Percentiles rank a stretch among this genome's conserved stretches.
Evolutionary conservation across 2,888 invertebrate genomes (phyloP).

Genomic region (Flexamia atlantica): DNA sequence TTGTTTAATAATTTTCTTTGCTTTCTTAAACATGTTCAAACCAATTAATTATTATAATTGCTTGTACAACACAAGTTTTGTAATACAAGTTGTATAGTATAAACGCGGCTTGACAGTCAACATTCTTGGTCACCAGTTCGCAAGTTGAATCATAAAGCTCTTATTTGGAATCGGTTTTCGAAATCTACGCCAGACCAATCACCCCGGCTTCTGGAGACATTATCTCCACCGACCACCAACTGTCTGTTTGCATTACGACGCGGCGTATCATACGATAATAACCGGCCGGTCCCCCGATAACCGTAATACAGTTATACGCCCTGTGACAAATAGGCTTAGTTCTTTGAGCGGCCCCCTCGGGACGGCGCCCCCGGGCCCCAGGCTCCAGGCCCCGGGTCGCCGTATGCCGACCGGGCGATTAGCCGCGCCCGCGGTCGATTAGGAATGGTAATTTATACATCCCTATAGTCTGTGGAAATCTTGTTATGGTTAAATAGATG

Average conservation of each 20-base stretch:
- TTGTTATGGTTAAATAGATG: not conserved
- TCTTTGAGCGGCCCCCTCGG: conserved; percentile 23
- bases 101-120: no score
- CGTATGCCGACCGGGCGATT: not conserved
- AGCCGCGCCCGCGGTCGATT: conserved; percentile 2
- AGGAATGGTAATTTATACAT: conserved; percentile 7
- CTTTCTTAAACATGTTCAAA: no score
- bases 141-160: no score
- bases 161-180: no score
- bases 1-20: no score
- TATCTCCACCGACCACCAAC: not conserved
- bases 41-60: no score
- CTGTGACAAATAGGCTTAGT: conserved; percentile 44
- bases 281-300: conserved; percentile 27
- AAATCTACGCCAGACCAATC: no score
- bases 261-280: conserved; percentile 53
- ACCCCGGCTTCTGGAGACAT: no score
- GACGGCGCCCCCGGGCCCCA: not conserved
- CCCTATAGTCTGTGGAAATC: not conserved
- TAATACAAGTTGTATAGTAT: no score
- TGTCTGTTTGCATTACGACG: conserved; percentile 47
- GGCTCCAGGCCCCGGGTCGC: not conserved
- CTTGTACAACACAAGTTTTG: no score
- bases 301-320: conserved; percentile 55
- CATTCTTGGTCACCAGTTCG: no score